Base-by-base conservation (phyloP, 2,113 vertebrate species). In the Mixornis gularis region DNA sequence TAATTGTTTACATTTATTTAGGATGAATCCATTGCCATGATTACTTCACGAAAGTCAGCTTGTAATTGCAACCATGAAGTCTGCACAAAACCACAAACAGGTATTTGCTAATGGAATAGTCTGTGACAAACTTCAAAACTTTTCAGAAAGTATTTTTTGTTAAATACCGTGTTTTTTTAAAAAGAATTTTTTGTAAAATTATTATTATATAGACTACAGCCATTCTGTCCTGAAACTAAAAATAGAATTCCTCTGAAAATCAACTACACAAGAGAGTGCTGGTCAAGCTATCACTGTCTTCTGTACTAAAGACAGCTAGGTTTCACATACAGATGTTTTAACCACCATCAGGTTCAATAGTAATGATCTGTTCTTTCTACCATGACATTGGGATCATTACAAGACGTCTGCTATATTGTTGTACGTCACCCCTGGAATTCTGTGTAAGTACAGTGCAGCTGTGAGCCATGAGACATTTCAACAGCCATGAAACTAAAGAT, bases 21-120 rank as follows among this genome's bases (percentile, higher is more conserved):
- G 2, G 7, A 79, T 27, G 0, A 26, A 60, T 49, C 30, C 38
- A 41, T 18, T 9, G 2, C 11, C 40, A 59, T 2, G 1, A 46
- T 22, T 40, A 36, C 27, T 34, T 65, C 36, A 65, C 6, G 30
- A 53, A 80, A 80, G 46, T 25, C 27, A 89, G 24, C 14, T 88
- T 34, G 6, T 46, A 72, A 66, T 26, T 55, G 41, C 41, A 77
- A 52, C 21, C 12, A 21, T n/a, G 26, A 51, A 55, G 20, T n/a
- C 51, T 70, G 25, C 0, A 0, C n/a, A 72, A n/a, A 87, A 79
- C 43, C 25, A 92, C 14, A 64, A 79, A 38, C 1, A 79, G 7
- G 26, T 51, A 21, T 64, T 79, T 79, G 8, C 17, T 64, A 60
- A 36, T 4, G 3, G 32, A 66, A 66, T 34, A 13, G 51, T 26